Evolutionary conservation across 2,113 vertebrate genomes (phyloP), one percentile per base, ranked within the genome.

Genomic region (Hucho hucho): DNA sequence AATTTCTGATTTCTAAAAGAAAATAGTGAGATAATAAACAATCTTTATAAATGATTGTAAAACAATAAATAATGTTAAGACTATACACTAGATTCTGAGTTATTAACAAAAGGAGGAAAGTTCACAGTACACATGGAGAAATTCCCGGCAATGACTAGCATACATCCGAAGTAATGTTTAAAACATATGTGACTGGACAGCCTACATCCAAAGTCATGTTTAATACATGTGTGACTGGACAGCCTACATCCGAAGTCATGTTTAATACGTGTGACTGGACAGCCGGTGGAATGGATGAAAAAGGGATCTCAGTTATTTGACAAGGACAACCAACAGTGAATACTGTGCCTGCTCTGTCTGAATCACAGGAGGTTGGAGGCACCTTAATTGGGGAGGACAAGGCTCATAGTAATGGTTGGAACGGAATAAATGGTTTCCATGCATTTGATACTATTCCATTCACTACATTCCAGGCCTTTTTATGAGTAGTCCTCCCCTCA

Each of bases 41-140:
- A 76, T 91, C 87, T 92, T 90, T 89, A 91, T 85, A 89, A 84
- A 84, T 72, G 68, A 78, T 76, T 80, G 80, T 78, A 86, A 24
- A 71, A 70, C 61, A 26, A 77, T 75, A 83, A 89, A 91, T 88
- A 90, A 86, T 76, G n/a, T 89, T 87, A 89, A 76, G 65, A n/a
- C 79, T 84, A 83, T 87, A 89, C 84, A 86, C 37, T 69, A 69
- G 84, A 73, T 69, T 87, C 74, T 86, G 81, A 79, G 80, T 63
- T 79, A 81, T 83, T 81, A 68, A 86, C 74, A 84, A 67, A 28
- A 58, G 46, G 73, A 73, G 72, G 66, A 83, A 73, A 64, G 69
- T 73, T 72, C 70, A 69, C 66, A 69, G 25, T 64, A 85, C 69
- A 78, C 77, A 68, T 77, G 70, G 9, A 49, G 64, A 72, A 24